These are phyloP conservation scores for Cyclina sinensis DNA, from an alignment of 1,140 invertebrate genomes.

Conservation along the genomic window DNA sequence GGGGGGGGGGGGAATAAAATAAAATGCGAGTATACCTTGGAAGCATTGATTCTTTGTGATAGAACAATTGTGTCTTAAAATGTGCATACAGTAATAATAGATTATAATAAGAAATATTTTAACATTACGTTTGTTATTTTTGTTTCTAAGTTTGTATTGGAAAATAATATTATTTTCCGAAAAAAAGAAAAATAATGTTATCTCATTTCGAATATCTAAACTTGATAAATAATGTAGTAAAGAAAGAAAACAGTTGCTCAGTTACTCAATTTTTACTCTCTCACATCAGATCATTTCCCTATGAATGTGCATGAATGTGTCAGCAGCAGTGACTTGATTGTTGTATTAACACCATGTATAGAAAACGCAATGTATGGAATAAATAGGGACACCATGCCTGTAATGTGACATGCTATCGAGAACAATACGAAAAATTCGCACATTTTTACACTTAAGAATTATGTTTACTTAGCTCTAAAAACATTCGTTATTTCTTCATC, in stretches of 20 bases:
- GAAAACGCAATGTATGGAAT: neutral
- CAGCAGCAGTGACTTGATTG: neutral
- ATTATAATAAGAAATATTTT: no score
- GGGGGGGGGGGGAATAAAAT: no score
- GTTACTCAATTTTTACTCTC: neutral
- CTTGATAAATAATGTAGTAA: no score
- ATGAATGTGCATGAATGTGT: neutral
- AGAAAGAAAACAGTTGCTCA: no score
- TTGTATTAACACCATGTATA: slow-evolving; percentile 14
- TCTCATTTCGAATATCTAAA: no score
- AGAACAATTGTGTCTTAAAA: no score
- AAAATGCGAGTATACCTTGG: no score
- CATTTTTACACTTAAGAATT: slow-evolving; percentile 22
- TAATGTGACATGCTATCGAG: slow-evolving; percentile 8
- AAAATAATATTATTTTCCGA: neutral
- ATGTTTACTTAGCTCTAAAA: slow-evolving; percentile 54
- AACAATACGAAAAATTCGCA: slow-evolving; percentile 19
- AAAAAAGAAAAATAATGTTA: neutral
- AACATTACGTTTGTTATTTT: no score
- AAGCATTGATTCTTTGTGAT: no score
- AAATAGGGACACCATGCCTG: slow-evolving; percentile 4
- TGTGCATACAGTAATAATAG: no score
- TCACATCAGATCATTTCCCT: neutral
- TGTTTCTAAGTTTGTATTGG: no score
- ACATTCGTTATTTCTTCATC: slow-evolving; percentile 35